Evolutionary conservation across 2,113 vertebrate genomes (phyloP), one percentile per base, ranked within the genome.

Genomic region (Menidia beryllina): DNA sequence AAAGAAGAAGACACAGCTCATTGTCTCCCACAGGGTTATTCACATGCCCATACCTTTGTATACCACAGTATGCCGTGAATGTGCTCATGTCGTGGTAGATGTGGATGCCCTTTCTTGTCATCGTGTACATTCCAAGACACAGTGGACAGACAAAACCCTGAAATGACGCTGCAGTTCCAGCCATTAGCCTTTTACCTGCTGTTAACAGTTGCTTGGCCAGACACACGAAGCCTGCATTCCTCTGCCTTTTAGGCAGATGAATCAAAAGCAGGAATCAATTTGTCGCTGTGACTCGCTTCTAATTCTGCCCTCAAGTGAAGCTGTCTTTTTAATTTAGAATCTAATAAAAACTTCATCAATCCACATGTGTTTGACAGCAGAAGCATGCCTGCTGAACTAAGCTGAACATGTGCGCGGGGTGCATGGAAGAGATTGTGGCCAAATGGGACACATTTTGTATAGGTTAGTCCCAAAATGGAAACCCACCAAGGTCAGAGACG

Each of bases 91-190:
- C 77, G 59, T 41, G 75, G 68, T 83, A 69, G 78, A 85, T 50
- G 70, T 71, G 70, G 82, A 87, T 13, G 65, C 30, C 81, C 77
- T 90, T 90, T 95, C 94, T 95, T 97, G 95, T 98, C 96, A 97
- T 96, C 95, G 93, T 92, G 91, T 92, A 94, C 96, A 97, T 98
- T 98, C 96, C 96, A 94, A 90, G 92, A 95, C 94, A 96, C 95
- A 93, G 91, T 71, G 87, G 93, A 94, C 94, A 95, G 89, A 85
- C 84, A 85, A 96, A 96, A 93, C 94, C 89, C 92, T 87, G 92
- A 94, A 92, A 93, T 94, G 94, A 95, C 93, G 94, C 91, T 93
- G 94, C 93, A 94, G 95, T 96, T 94, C 94, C 94, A 95, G 94
- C 94, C 92, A 95, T 96, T 95, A 95, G 94, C 94, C 95, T 95